phyloP scores from a whole-genome alignment of 2,888 invertebrate genomes.

The Aspidiotus rigidus region DNA sequence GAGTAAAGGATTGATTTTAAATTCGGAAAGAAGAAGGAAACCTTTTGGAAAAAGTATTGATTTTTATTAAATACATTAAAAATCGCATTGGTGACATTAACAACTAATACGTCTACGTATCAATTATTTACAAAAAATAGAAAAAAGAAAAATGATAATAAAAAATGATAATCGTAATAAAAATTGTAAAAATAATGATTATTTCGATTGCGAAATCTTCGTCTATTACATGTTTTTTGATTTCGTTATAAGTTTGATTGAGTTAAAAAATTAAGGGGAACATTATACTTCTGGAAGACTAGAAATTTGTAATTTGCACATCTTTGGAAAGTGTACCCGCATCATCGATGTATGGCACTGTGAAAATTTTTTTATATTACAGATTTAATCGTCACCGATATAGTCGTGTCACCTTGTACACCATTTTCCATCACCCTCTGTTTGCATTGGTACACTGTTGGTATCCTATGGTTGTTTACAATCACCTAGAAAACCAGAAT shows the following conservation, averaged over 20 bases:
- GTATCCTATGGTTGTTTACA: conserved; percentile 7
- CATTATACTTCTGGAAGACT: conserved; percentile 22
- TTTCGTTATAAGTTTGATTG: conserved; percentile 20
- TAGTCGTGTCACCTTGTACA: conserved; percentile 12
- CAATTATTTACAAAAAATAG: too few relatives aligned
- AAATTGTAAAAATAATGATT: not conserved
- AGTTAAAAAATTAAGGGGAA: conserved; percentile 6
- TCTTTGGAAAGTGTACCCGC: not conserved
- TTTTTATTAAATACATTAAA: too few relatives aligned
- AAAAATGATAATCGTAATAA: too few relatives aligned
- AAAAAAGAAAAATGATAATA: too few relatives aligned
- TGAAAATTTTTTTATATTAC: not conserved
- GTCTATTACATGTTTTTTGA: conserved; percentile 19
- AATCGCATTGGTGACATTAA: too few relatives aligned
- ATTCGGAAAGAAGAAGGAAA: too few relatives aligned
- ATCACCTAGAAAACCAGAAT: conserved; percentile 6
- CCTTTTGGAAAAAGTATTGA: too few relatives aligned
- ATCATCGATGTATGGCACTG: conserved; percentile 22
- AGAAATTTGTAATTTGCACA: conserved; percentile 6
- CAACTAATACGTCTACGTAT: too few relatives aligned
- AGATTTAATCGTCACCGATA: conserved; percentile 21
- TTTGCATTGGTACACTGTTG: conserved; percentile 4
- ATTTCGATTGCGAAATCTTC: conserved; percentile 23
- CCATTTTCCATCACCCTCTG: not conserved
- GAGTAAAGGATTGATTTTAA: too few relatives aligned